These are phyloP conservation scores for Strix occidentalis DNA, from an alignment of 2,797 vertebrate species.

Conservation along the genomic window DNA sequence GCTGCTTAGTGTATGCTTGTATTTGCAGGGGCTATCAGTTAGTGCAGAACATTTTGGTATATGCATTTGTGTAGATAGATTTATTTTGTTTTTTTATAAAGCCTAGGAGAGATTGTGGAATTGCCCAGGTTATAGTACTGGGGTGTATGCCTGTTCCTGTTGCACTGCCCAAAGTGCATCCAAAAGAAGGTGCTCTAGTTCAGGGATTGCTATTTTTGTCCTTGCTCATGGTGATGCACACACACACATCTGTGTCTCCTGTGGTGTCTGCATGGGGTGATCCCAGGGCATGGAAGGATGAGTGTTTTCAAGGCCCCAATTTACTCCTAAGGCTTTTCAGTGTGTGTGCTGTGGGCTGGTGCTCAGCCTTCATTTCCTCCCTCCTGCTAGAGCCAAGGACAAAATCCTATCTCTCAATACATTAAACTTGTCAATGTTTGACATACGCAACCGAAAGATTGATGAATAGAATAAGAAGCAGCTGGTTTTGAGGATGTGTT, in stretches of 20 bases:
- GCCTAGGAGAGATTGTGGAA: neutral
- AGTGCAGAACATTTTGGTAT: neutral
- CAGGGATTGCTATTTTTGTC: neutral
- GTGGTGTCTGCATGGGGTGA: neutral
- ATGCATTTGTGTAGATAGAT: neutral
- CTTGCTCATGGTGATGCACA: neutral
- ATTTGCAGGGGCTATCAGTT: neutral
- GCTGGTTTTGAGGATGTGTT: conserved; percentile 2
- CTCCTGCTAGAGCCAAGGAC: conserved; percentile 39
- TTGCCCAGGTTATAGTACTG: neutral
- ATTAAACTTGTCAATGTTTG: conserved; percentile 46
- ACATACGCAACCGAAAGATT: conserved; percentile 34
- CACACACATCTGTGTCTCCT: neutral
- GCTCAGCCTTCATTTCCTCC: conserved; percentile 32
- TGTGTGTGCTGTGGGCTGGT: neutral
- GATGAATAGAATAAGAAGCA: conserved; percentile 46
- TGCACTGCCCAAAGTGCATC: neutral
- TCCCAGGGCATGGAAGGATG: neutral
- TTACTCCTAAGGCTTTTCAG: neutral
- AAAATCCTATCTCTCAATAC: conserved; percentile 7
- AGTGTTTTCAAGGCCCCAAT: neutral
- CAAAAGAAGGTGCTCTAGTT: neutral
- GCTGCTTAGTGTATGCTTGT: neutral
- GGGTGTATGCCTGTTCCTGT: neutral
- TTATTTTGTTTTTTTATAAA: neutral